Conservation (phyloP, 23 tunicate genomes). For the Oikopleura dioica region DNA sequence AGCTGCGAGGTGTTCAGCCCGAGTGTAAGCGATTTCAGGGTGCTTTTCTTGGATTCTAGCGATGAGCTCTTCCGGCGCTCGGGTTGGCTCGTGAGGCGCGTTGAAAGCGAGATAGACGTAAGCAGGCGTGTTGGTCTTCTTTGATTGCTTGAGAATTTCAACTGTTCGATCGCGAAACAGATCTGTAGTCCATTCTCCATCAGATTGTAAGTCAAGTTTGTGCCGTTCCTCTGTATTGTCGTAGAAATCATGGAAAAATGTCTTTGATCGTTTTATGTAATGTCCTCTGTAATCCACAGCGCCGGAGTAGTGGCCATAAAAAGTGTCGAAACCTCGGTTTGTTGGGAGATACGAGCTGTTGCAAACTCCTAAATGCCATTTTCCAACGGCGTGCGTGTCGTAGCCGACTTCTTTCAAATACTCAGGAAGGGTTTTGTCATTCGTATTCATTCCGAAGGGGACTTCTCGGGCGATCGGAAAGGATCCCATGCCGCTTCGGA, state of each 20-base stretch:
- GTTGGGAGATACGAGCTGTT: neutral
- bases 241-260: too few species aligned
- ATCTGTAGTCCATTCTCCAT: too few species aligned
- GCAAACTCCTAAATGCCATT: neutral
- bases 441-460: neutral
- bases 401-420: conserved; percentile 6
- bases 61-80: neutral
- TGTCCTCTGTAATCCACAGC: neutral
- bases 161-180: too few species aligned
- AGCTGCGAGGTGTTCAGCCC: neutral
- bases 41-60: neutral
- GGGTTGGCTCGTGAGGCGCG: conserved; percentile 9
- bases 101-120: neutral
- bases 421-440: neutral
- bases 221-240: too few species aligned
- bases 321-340: neutral
- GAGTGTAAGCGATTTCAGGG: neutral
- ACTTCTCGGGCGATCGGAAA: neutral
- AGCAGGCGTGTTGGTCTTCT: neutral
- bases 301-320: neutral
- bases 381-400: neutral
- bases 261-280: neutral
- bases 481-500: neutral
- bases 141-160: too few species aligned
- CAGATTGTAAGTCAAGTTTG: too few species aligned